Evolutionary conservation across 1,140 invertebrate genomes (phyloP), one percentile per base, ranked within the genome.

Genomic region (Ceratoteleas bidentatus): DNA sequence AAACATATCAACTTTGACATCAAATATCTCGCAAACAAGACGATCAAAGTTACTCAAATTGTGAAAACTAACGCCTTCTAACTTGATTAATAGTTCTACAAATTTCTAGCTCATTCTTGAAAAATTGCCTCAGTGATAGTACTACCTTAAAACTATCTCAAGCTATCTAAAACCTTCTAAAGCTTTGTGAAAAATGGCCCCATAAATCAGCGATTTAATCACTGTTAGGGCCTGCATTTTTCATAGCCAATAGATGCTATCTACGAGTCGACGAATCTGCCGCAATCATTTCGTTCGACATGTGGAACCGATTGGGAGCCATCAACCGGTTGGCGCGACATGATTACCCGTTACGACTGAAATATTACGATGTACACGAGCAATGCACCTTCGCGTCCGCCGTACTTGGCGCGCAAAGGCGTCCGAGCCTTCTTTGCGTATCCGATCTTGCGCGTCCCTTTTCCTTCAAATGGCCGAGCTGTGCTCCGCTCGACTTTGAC

Each of bases 261-360:
- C 66, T 76, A 34, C n/a, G 3, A 65, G 34, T 36, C 13, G 9
- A 5, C 61, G 66, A 73, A 82, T 77, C 72, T 53, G 73, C 66
- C 57, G 76, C 52, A 72, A 53, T 61, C 66, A 77, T 82, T 76
- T 62, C 68, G 73, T 72, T 75, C 60, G 70, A 70, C 70, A 81
- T 81, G 53, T 75, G 78, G 78, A 75, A 72, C 78, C 78, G 49
- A 81, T 75, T 75, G 60, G 40, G 54, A 57, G 56, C 65, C 65
- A 50, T 70, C 73, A 76, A 82, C 79, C 79, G 79, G 73, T 82
- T 66, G 49, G 47, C 64, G 57, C 73, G 73, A 82, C 80, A 82
- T 64, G 80, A 82, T 82, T 82, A 82, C 80, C 80, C 80, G 68
- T 82, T 82, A 82, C 68, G 72, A 72, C 68, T 66, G 36, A 66